Conservation (phyloP, 1,140 invertebrate species). For the Chrysomallon squamiferum region DNA sequence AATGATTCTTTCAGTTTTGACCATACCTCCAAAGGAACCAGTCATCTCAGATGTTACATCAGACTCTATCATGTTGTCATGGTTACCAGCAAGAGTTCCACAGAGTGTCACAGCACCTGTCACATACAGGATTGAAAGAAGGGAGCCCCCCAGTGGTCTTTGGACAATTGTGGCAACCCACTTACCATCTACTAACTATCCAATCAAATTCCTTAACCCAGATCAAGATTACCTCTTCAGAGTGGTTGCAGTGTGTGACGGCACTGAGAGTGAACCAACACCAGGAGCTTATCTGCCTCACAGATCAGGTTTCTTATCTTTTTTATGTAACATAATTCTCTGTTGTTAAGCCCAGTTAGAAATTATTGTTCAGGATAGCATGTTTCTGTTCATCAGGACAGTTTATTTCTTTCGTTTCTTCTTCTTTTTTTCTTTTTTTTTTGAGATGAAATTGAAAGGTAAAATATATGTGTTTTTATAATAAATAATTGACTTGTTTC, state of each 20-base stretch:
- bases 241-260: slow-evolving; percentile 48
- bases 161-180: slow-evolving; percentile 38
- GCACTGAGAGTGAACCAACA: slow-evolving; percentile 64
- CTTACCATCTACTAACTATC: slow-evolving; percentile 27
- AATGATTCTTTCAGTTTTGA: slow-evolving; percentile 31
- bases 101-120: slow-evolving; percentile 13
- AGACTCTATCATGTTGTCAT: slow-evolving; percentile 36
- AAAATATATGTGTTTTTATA: no score
- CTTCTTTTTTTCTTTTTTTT: no score
- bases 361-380: no score
- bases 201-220: slow-evolving; percentile 69
- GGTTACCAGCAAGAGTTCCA: slow-evolving; percentile 38
- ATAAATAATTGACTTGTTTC: no score
- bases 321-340: no score
- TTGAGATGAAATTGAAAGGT: no score
- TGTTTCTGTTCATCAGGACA: no score
- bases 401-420: no score
- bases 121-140: slow-evolving; percentile 39
- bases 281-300: slow-evolving; percentile 45
- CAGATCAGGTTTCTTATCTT: slow-evolving; percentile 50
- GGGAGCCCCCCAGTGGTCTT: slow-evolving; percentile 43
- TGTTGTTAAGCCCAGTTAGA: no score
- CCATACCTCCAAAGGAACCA: slow-evolving; percentile 38
- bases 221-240: slow-evolving; percentile 59
- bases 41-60: slow-evolving; percentile 35